A percentile compares a stretch with the other conserved stretches of the same genome.
Evolutionary conservation across 2,113 vertebrate species (phyloP).

Genomic region (Podarcis raffonei): DNA sequence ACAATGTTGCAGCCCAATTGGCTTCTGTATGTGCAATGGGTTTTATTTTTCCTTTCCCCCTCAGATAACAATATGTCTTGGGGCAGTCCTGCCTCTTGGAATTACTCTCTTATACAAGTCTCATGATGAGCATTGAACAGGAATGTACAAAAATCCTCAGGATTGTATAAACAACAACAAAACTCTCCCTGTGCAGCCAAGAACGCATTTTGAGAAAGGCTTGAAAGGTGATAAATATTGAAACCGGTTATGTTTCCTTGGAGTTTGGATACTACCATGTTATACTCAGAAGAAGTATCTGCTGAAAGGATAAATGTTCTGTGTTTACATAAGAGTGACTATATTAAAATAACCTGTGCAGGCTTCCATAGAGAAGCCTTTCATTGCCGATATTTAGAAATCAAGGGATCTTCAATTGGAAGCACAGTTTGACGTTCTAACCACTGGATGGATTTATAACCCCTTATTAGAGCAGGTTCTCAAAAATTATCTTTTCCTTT

Average conservation of each 20-base stretch:
- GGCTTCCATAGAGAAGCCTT: slow-evolving; percentile 45
- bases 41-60: too few relatives aligned
- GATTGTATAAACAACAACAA: not conserved
- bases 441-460: slow-evolving; percentile 48
- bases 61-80: too few relatives aligned
- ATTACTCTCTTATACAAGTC: not conserved
- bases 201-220: slow-evolving; percentile 18
- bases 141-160: not conserved
- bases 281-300: slow-evolving; percentile 2
- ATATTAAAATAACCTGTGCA: slow-evolving; percentile 42
- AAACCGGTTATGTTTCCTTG: slow-evolving; percentile 20
- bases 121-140: not conserved
- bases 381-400: slow-evolving; percentile 56
- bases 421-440: slow-evolving; percentile 58
- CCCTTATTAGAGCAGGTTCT: slow-evolving; percentile 9
- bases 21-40: too few relatives aligned
- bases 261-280: slow-evolving; percentile 1
- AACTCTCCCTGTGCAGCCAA: not conserved
- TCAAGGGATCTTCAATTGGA: slow-evolving; percentile 39
- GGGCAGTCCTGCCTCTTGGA: not conserved
- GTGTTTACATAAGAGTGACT: slow-evolving; percentile 40
- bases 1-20: too few relatives aligned
- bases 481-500: slow-evolving; percentile 27
- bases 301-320: slow-evolving; percentile 40
- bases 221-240: slow-evolving; percentile 30